Conservation (phyloP, 2,113 vertebrate species). For the Eulemur macaco region DNA sequence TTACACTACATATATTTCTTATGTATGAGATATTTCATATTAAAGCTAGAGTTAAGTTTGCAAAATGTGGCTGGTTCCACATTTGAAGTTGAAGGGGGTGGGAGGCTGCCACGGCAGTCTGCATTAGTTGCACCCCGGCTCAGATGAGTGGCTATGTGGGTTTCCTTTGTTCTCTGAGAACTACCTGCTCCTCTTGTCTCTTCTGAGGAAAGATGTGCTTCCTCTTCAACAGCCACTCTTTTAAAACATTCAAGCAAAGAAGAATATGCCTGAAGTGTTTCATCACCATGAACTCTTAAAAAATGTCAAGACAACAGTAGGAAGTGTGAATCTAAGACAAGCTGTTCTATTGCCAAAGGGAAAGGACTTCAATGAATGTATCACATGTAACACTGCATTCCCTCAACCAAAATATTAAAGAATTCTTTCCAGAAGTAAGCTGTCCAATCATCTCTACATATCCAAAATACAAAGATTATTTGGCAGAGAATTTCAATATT, state of each 20-base stretch:
- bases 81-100: neutral
- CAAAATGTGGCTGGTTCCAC: neutral
- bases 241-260: slow-evolving; percentile 92
- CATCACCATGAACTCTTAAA: slow-evolving; percentile 91
- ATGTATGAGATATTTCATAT: neutral
- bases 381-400: slow-evolving; percentile 92
- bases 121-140: fast-evolving
- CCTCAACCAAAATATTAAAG: slow-evolving; percentile 91
- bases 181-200: neutral
- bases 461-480: slow-evolving; percentile 92
- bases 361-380: slow-evolving; percentile 91
- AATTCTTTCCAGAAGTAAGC: slow-evolving; percentile 90
- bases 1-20: neutral
- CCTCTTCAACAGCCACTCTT: slow-evolving; percentile 86
- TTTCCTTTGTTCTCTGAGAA: neutral
- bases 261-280: slow-evolving; percentile 91
- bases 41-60: neutral
- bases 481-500: slow-evolving; percentile 92
- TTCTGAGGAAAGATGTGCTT: slow-evolving; percentile 55
- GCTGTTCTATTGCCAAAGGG: slow-evolving; percentile 88
- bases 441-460: slow-evolving; percentile 90
- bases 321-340: slow-evolving; percentile 89
- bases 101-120: neutral
- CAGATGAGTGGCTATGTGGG: too few species aligned
- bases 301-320: slow-evolving; percentile 88